Conservation (phyloP, 1,140 invertebrate species). For the Aphaenogaster floridana region DNA sequence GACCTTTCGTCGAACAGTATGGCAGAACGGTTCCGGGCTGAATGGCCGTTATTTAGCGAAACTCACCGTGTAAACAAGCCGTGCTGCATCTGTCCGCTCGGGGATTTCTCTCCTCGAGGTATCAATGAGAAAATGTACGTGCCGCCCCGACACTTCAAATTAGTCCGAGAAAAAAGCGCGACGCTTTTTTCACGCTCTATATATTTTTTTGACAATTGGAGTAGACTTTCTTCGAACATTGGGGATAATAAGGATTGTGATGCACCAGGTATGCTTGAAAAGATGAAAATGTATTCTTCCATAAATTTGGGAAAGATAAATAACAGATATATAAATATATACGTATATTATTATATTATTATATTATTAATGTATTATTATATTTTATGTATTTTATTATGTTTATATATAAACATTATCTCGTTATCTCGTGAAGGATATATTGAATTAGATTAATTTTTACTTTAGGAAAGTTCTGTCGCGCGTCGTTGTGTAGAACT, state of each 20-base stretch:
- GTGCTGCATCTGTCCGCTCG: too few relatives aligned
- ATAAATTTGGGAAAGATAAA: not conserved
- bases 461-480: conserved; percentile 47
- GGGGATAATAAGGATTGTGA: not conserved
- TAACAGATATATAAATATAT: not conserved
- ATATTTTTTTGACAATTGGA: not conserved
- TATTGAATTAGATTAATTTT: not conserved
- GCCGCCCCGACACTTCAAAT: not conserved
- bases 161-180: not conserved
- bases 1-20: conserved; percentile 58
- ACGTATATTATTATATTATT: too few relatives aligned
- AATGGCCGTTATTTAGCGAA: conserved; percentile 41
- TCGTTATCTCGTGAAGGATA: not conserved
- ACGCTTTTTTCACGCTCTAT: not conserved
- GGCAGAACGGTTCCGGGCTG: conserved; percentile 1
- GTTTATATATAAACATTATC: not conserved
- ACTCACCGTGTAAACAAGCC: conserved; percentile 21
- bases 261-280: not conserved
- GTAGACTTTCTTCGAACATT: not conserved
- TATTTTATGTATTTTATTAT: conserved; percentile 14
- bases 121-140: not conserved
- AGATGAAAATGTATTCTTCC: not conserved
- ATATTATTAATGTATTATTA: too few relatives aligned
- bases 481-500: conserved; percentile 47
- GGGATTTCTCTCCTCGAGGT: not conserved